A percentile compares a stretch with the other conserved stretches of the same genome.
Conservation (phyloP, 1,140 invertebrate genomes). For the Drosophila kepulauana region DNA sequence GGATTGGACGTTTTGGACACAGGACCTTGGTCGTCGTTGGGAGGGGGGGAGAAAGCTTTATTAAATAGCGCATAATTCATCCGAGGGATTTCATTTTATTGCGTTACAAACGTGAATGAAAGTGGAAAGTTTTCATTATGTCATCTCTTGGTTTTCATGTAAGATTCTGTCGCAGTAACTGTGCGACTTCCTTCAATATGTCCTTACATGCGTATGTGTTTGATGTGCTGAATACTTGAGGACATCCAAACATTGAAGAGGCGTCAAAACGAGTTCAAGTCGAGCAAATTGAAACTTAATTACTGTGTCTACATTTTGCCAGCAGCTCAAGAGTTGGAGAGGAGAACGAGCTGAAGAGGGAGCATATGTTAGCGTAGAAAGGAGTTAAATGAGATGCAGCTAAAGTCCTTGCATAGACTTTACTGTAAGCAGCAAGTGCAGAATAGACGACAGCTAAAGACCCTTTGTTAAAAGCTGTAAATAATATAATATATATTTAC, state of each 20-base stretch:
- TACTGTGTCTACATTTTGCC: conserved; percentile 32
- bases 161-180: background rate
- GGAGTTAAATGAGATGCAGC: background rate
- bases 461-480: background rate
- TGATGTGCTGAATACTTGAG: conserved; percentile 21
- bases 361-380: background rate
- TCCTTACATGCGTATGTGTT: conserved; percentile 1
- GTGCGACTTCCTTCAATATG: background rate
- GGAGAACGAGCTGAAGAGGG: background rate
- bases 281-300: conserved; percentile 66
- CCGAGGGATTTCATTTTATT: conserved; percentile 57
- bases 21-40: conserved; percentile 9
- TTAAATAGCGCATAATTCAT: conserved; percentile 77
- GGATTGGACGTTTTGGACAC: conserved; percentile 1
- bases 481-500: too few relatives aligned
- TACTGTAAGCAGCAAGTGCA: background rate
- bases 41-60: conserved; percentile 46
- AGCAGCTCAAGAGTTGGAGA: background rate
- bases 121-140: conserved; percentile 36
- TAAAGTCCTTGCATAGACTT: background rate
- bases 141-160: background rate
- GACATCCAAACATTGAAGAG: background rate
- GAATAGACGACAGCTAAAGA: background rate
- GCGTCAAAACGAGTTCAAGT: conserved; percentile 9
- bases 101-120: conserved; percentile 22